Conservation (phyloP, 2,113 vertebrate genomes). For the Dipodomys merriami region DNA sequence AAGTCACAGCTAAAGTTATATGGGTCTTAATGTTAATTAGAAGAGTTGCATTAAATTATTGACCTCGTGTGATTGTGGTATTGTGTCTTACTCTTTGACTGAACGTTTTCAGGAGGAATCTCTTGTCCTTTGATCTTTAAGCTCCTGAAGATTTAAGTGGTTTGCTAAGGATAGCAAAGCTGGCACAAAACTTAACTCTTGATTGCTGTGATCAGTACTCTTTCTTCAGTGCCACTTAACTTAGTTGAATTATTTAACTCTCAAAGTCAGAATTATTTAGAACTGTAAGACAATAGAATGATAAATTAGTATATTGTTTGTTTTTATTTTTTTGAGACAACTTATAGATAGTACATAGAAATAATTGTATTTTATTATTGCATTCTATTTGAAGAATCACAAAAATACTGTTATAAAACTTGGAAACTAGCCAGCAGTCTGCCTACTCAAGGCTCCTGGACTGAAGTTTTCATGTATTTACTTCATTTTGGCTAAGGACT, state of each 20-base stretch:
- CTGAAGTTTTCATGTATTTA: constrained; percentile 22
- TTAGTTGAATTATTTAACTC: constrained; percentile 33
- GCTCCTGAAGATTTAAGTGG: not conserved
- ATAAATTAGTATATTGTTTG: not conserved
- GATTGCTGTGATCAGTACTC: not conserved
- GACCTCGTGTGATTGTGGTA: not conserved
- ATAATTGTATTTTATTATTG: not conserved
- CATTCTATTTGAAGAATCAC: constrained; percentile 10
- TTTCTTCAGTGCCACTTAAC: not conserved
- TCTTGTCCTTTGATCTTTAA: not conserved
- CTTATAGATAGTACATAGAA: not conserved
- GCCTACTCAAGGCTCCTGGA: not conserved
- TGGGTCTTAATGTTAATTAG: not conserved
- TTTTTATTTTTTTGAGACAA: constrained; percentile 20
- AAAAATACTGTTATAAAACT: not conserved
- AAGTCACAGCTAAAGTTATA: constrained; percentile 17
- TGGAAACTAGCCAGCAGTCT: not conserved
- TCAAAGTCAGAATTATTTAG: constrained; percentile 14
- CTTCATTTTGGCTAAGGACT: constrained; percentile 19
- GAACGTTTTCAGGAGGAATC: not conserved
- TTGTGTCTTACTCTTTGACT: not conserved
- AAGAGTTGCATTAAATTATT: not conserved
- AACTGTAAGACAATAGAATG: not conserved
- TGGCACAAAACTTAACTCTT: constrained; percentile 20
- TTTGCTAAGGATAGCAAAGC: not conserved